A percentile compares a stretch with the other conserved stretches of the same genome.
These are phyloP conservation scores for Teleopsis dalmanni DNA, from an alignment of 1,140 invertebrate species.

Conservation along the genomic window DNA sequence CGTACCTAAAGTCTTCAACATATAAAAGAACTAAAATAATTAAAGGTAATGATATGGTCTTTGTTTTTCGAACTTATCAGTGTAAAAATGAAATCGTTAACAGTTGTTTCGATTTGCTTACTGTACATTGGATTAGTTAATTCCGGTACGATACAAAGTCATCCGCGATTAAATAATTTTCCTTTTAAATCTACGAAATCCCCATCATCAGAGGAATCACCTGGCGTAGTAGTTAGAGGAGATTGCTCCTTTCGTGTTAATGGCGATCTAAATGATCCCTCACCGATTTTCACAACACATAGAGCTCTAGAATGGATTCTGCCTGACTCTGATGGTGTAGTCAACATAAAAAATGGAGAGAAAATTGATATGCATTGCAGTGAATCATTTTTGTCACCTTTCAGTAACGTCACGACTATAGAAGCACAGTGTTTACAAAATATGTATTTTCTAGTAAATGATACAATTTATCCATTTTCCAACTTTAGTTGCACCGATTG, in stretches of 20 bases:
- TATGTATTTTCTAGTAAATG: conserved; percentile 34
- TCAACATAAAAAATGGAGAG: conserved; percentile 28
- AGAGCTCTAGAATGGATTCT: conserved; percentile 25
- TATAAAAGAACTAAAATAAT: too few species aligned
- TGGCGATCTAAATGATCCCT: conserved; percentile 34
- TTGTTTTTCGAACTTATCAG: too few species aligned
- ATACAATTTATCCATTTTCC: conserved; percentile 26
- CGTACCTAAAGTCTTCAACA: too few species aligned
- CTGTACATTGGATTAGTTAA: too few species aligned
- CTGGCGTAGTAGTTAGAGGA: conserved; percentile 15
- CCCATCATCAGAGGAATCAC: conserved; percentile 7
- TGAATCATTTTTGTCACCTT: conserved; percentile 23
- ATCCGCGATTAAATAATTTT: too few species aligned
- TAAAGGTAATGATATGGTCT: too few species aligned
- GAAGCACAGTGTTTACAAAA: conserved; percentile 33
- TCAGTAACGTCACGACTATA: conserved; percentile 20
- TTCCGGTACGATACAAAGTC: too few species aligned
- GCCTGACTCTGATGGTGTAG: conserved; percentile 31
- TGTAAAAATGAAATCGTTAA: too few species aligned
- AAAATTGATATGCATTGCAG: conserved; percentile 33
- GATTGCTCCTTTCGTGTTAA: conserved; percentile 35
- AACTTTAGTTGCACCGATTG: conserved; percentile 31
- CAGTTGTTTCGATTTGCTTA: too few species aligned
- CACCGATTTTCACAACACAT: conserved; percentile 25
- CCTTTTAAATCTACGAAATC: too few species aligned